Conservation (phyloP, 2,797 vertebrate genomes). For the Halcyon badia region DNA sequence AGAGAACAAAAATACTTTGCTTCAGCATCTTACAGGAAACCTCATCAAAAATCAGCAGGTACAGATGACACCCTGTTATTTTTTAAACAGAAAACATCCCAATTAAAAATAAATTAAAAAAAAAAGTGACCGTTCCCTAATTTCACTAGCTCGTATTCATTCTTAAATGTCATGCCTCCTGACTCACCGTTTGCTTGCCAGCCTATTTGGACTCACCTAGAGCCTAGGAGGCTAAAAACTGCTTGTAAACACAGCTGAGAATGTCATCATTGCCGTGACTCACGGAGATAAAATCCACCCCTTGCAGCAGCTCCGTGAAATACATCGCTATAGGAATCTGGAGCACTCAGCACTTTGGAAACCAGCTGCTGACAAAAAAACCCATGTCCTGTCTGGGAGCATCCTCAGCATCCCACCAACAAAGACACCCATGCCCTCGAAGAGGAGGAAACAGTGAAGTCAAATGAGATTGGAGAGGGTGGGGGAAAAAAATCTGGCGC, state of each 20-base stretch:
- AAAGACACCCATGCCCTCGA: not conserved
- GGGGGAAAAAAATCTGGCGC: not conserved
- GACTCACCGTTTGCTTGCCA: slow-evolving; percentile 33
- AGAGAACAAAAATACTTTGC: not conserved
- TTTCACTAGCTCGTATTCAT: not conserved
- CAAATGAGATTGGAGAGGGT: not conserved
- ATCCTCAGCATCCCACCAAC: accelerated
- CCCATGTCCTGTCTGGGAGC: not conserved
- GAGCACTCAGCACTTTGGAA: not conserved
- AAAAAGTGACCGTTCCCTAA: not conserved
- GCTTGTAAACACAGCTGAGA: slow-evolving; percentile 39
- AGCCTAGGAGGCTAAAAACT: not conserved
- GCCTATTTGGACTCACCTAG: not conserved
- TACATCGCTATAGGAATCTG: not conserved
- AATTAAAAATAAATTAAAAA: not conserved
- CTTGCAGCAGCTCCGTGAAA: not conserved
- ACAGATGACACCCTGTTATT: not conserved
- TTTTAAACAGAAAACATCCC: not conserved
- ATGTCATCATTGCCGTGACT: not conserved
- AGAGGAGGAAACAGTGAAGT: not conserved
- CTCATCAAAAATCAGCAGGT: not conserved
- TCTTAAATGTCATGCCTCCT: slow-evolving; percentile 18
- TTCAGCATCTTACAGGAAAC: not conserved
- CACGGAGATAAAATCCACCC: not conserved
- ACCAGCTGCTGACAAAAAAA: not conserved